Evolutionary conservation across 2,888 invertebrate genomes (phyloP), one percentile per base, ranked within the genome.

Genomic region (Colletes collaris): DNA sequence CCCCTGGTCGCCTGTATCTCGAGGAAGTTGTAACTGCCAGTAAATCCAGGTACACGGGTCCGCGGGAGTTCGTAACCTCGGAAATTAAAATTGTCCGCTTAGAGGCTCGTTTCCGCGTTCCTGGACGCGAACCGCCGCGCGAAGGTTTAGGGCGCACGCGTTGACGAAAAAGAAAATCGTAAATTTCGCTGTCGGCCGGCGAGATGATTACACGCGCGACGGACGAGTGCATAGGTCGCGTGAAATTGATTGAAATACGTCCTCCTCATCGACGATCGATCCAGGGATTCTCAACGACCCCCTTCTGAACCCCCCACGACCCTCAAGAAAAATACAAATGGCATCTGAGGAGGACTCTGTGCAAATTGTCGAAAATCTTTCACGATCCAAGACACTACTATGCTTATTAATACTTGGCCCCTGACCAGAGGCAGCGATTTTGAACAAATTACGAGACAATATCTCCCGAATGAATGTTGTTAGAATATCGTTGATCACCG

Each of bases 61-160:
- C 60, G 60, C 46, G 46, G 60, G 60, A 62, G 60, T 46, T 62
- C 60, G 60, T 27, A 46, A 62, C 60, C 60, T 62, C 46, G 27
- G 46, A 62, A 46, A 46, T 62, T 62, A 62, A 62, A 62, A 62
- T 62, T 62, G 60, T 62, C 60, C 60, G 60, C 60, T 60, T 46
- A 62, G 46, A 62, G 60, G 19, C 46, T 46, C 11, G 60, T 62
- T 62, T 62, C 60, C 60, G 60, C 60, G 60, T 62, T 62, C 60
- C 60, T 44, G 60, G 60, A 46, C 60, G 60, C 46, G 60, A 13
- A 62, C 60, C 46, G 46, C 60, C 46, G 27, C 27, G 27, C 60
- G n/a, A 60, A 60, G 46, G 60, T 62, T 62, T 46, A 8, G 60
- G 60, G 19, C 27, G 27, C 60, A 19, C 44, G 60, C 44, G 60